Evolutionary conservation across 2,888 invertebrate genomes (phyloP).

Genomic region (Amphiduros pacificus): DNA sequence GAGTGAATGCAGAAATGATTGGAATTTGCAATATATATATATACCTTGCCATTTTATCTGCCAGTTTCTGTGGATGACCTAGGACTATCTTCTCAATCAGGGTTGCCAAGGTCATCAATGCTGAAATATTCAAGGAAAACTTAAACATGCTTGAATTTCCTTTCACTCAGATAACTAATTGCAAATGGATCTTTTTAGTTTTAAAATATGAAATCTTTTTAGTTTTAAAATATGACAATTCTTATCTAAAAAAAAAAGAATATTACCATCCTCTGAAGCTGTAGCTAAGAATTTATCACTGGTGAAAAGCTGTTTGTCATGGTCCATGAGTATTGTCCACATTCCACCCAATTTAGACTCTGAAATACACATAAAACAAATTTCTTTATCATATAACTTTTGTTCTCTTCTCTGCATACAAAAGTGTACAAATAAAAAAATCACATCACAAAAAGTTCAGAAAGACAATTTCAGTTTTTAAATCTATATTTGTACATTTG

Average conservation of each 20-base stretch:
- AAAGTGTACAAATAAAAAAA: too few relatives aligned
- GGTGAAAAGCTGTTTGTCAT: conserved; percentile 78
- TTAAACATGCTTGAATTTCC: background rate
- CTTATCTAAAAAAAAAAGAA: background rate
- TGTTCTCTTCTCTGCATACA: too few relatives aligned
- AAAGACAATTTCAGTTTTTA: too few relatives aligned
- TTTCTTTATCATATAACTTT: too few relatives aligned
- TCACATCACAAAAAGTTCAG: too few relatives aligned
- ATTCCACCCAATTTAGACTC: conserved; percentile 65
- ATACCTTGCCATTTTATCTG: conserved; percentile 60
- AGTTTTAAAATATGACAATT: background rate
- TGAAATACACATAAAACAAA: too few relatives aligned
- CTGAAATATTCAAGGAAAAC: conserved; percentile 55
- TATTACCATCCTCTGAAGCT: conserved; percentile 70
- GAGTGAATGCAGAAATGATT: too few relatives aligned
- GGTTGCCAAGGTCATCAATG: conserved; percentile 71
- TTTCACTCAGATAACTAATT: background rate
- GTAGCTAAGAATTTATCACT: conserved; percentile 78
- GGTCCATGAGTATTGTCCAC: conserved; percentile 74
- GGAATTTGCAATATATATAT: too few relatives aligned
- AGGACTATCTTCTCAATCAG: conserved; percentile 74
- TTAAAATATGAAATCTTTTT: background rate
- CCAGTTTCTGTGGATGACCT: conserved; percentile 71
- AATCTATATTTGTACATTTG: too few relatives aligned
- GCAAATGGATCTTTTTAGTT: too few relatives aligned